Evolutionary conservation across 2,888 invertebrate species (phyloP).

Genomic region (Artemia sp.): DNA sequence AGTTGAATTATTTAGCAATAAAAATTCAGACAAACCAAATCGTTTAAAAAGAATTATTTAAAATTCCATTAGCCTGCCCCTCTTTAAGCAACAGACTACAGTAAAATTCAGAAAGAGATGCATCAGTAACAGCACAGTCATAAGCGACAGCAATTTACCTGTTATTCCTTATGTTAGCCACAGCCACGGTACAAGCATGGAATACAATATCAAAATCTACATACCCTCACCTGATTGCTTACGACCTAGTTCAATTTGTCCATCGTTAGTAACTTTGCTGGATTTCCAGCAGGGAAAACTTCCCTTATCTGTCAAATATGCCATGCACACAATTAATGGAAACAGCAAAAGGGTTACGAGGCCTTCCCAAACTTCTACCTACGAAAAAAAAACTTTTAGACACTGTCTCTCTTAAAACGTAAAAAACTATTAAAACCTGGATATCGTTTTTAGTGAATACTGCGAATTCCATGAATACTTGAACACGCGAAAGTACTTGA

Average conservation of each 20-base stretch:
- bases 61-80: too few relatives aligned
- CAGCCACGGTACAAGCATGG: slow-evolving; percentile 9
- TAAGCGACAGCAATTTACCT: not conserved
- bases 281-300: slow-evolving; percentile 26
- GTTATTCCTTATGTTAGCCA: slow-evolving; percentile 14
- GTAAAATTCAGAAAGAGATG: too few relatives aligned
- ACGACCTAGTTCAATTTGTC: slow-evolving; percentile 34
- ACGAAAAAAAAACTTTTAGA: slow-evolving; percentile 16
- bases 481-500: too few relatives aligned
- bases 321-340: slow-evolving; percentile 38
- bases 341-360: slow-evolving; percentile 40
- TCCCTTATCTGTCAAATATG: slow-evolving; percentile 39
- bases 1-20: too few relatives aligned
- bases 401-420: too few relatives aligned
- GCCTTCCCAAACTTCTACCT: slow-evolving; percentile 42
- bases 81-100: too few relatives aligned
- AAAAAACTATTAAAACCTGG: too few relatives aligned
- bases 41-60: too few relatives aligned
- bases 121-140: too few relatives aligned
- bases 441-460: too few relatives aligned
- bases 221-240: slow-evolving; percentile 32
- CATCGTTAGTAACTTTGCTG: slow-evolving; percentile 27
- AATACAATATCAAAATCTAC: slow-evolving; percentile 23
- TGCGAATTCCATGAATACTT: too few relatives aligned
- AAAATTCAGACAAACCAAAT: too few relatives aligned